A percentile compares a stretch with the other conserved stretches of the same genome.
These are phyloP conservation scores for Agrochola lychnidis DNA, from an alignment of 2,888 invertebrate genomes.

Conservation along the genomic window DNA sequence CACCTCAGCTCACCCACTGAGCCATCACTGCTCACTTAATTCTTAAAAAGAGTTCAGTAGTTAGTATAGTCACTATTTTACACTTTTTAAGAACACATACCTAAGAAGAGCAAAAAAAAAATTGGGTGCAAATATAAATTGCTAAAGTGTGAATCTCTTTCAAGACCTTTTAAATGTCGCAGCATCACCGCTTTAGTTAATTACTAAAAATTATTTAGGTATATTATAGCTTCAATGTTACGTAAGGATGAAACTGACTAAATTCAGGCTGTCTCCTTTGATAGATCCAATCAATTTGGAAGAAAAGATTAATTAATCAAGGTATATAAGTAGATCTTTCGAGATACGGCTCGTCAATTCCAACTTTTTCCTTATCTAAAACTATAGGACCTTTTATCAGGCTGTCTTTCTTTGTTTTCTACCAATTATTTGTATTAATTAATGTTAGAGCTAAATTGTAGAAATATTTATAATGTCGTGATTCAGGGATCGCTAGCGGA, in stretches of 20 bases:
- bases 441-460: background rate
- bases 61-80: background rate
- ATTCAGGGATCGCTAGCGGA: background rate
- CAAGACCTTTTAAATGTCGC: background rate
- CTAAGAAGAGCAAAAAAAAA: too few relatives aligned
- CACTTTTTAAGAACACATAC: background rate
- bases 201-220: background rate
- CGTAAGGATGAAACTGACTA: slow-evolving; percentile 11
- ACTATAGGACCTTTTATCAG: slow-evolving; percentile 38
- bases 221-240: background rate
- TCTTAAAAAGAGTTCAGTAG: too few relatives aligned
- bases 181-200: background rate
- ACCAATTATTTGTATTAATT: slow-evolving; percentile 29
- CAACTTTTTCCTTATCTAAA: slow-evolving; percentile 58
- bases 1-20: too few relatives aligned
- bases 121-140: too few relatives aligned
- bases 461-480: background rate
- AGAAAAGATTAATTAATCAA: slow-evolving; percentile 56
- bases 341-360: slow-evolving; percentile 43
- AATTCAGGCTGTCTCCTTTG: slow-evolving; percentile 42
- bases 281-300: slow-evolving; percentile 47
- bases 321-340: slow-evolving; percentile 35
- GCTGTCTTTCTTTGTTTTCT: slow-evolving; percentile 21
- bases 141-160: background rate
- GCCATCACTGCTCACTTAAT: too few relatives aligned